Evolutionary conservation across 1,140 invertebrate species (phyloP).

Genomic region (Reticulitermes speratus): DNA sequence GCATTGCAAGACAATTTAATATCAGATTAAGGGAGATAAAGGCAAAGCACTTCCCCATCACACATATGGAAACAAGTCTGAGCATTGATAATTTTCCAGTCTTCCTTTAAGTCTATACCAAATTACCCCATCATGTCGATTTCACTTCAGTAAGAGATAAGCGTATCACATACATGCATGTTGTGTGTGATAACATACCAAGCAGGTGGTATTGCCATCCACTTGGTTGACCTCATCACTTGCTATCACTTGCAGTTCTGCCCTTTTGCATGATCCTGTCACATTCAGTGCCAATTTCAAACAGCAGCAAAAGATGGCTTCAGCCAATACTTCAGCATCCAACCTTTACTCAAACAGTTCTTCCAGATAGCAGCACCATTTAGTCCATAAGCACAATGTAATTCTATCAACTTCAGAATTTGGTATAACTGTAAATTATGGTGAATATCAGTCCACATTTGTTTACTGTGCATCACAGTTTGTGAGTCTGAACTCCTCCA

Average conservation of each 20-base stretch:
- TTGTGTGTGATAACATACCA: constrained; percentile 25
- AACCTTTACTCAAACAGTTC: too few species aligned
- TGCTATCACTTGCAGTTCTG: constrained; percentile 67
- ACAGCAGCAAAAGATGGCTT: too few species aligned
- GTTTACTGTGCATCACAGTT: too few species aligned
- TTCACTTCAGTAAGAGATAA: constrained; percentile 39
- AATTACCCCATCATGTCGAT: not conserved
- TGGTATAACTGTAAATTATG: too few species aligned
- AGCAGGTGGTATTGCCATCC: constrained; percentile 52
- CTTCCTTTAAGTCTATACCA: constrained; percentile 5
- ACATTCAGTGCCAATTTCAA: too few species aligned
- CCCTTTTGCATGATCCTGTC: constrained; percentile 76
- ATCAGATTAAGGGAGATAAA: not conserved
- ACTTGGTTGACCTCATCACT: constrained; percentile 75
- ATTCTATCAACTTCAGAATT: too few species aligned
- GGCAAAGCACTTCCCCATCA: not conserved
- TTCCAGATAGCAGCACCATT: too few species aligned
- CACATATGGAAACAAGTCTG: not conserved
- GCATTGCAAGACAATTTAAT: not conserved
- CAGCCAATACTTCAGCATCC: too few species aligned
- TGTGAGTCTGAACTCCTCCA: too few species aligned
- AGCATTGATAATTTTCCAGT: not conserved
- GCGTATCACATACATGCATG: constrained; percentile 30
- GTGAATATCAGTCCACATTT: too few species aligned
- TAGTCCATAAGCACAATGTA: too few species aligned